A percentile compares a stretch with the other conserved stretches of the same genome.
These are phyloP conservation scores for Tenthredo livida DNA, from an alignment of 2,888 invertebrate species.

Conservation along the genomic window DNA sequence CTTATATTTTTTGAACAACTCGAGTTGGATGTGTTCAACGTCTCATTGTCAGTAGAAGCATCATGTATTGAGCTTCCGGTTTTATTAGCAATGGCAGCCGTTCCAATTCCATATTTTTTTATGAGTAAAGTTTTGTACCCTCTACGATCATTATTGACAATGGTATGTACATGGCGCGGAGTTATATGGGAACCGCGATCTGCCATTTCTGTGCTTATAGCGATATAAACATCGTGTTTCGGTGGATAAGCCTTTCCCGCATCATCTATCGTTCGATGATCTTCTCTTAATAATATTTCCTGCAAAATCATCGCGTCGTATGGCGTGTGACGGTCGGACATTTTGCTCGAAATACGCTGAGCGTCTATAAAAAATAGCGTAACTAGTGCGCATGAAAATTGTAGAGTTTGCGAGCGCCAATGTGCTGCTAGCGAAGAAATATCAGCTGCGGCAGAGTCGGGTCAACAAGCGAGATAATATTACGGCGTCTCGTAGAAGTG, in stretches of 20 bases:
- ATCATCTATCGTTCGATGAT: background rate
- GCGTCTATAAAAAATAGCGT: too few relatives aligned
- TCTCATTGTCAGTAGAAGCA: background rate
- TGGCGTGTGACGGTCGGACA: background rate
- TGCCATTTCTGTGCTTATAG: constrained; percentile 8
- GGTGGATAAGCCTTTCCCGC: background rate
- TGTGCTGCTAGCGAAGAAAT: too few relatives aligned
- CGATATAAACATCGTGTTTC: background rate
- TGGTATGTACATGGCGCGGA: background rate
- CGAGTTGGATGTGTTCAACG: background rate
- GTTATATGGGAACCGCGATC: constrained; percentile 5
- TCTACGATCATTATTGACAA: background rate
- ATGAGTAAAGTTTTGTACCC: constrained; percentile 10
- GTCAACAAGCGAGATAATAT: too few relatives aligned
- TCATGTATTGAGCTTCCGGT: background rate
- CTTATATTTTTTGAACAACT: constrained; percentile 7
- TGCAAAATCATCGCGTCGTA: background rate
- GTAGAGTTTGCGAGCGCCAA: too few relatives aligned
- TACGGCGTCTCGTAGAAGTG: too few relatives aligned
- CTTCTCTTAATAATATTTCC: background rate
- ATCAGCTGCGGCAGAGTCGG: too few relatives aligned
- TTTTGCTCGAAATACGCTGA: too few relatives aligned
- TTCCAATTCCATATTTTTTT: constrained; percentile 7
- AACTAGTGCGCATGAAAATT: too few relatives aligned
- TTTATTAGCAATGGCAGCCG: background rate